Percentiles rank a stretch among this genome's conserved stretches.
Conservation (phyloP, 2,113 vertebrate species). For the Proterorhinus semilunaris region DNA sequence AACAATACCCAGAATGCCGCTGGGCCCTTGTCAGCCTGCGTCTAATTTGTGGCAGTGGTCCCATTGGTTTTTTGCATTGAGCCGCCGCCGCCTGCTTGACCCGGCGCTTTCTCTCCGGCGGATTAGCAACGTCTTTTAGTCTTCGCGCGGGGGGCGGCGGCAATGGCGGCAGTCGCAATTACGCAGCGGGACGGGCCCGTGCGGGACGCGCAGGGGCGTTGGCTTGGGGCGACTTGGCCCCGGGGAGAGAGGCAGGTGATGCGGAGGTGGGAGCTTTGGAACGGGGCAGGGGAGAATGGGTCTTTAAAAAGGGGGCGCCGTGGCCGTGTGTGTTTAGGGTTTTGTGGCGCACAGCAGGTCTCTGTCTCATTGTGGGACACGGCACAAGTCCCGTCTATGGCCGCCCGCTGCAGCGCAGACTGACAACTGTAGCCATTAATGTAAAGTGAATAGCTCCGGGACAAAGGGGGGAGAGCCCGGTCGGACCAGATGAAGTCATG, state of each 20-base stretch:
- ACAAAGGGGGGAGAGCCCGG: neutral
- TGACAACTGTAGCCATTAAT: slow-evolving; percentile 18
- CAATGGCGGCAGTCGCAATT: slow-evolving; percentile 57
- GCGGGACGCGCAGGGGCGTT: slow-evolving; percentile 8
- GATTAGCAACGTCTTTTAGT: slow-evolving; percentile 74
- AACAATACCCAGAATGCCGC: slow-evolving; percentile 69
- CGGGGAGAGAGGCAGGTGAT: slow-evolving; percentile 56
- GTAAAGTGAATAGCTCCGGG: slow-evolving; percentile 9
- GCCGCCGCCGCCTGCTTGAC: slow-evolving; percentile 68
- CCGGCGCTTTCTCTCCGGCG: slow-evolving; percentile 50
- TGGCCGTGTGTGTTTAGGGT: slow-evolving; percentile 60
- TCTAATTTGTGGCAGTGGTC: slow-evolving; percentile 75
- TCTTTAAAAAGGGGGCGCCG: slow-evolving; percentile 31
- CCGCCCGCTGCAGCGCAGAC: slow-evolving; percentile 38
- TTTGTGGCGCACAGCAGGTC: slow-evolving; percentile 52
- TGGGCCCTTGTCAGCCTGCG: slow-evolving; percentile 66
- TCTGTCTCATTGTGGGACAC: slow-evolving; percentile 46
- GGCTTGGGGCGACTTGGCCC: slow-evolving; percentile 26
- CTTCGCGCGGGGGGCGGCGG: slow-evolving; percentile 37
- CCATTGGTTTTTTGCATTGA: slow-evolving; percentile 66
- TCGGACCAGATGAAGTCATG: slow-evolving; percentile 5
- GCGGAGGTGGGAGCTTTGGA: slow-evolving; percentile 42
- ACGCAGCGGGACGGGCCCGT: slow-evolving; percentile 55
- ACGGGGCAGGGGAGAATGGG: slow-evolving; percentile 35
- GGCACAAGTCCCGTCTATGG: slow-evolving; percentile 31